Percentiles rank a stretch among this genome's conserved stretches.
phyloP scores from a whole-genome alignment of 1,140 invertebrate species.

The Brachionus asplanchnoidis region DNA sequence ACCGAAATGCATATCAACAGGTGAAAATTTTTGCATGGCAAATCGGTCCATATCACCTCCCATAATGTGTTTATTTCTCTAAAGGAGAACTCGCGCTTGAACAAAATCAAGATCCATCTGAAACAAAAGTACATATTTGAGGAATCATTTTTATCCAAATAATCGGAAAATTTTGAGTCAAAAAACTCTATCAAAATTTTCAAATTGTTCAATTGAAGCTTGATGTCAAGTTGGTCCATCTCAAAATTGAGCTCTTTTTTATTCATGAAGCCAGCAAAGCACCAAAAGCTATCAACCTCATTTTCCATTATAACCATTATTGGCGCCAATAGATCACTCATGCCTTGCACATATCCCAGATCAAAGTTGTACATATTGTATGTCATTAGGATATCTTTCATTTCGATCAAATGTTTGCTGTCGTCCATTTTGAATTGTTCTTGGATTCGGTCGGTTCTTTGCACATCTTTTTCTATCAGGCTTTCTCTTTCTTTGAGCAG shows the following conservation, averaged over 20 bases:
- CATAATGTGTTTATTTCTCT: conserved; percentile 60
- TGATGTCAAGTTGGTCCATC: conserved; percentile 90
- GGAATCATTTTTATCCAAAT: conserved; percentile 74
- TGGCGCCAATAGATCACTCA: conserved; percentile 92
- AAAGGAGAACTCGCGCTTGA: conserved; percentile 65
- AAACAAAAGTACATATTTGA: conserved; percentile 99
- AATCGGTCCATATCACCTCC: conserved; percentile 75
- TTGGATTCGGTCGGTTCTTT: conserved; percentile 84
- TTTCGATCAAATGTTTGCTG: conserved; percentile 75
- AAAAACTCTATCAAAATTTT: conserved; percentile 73
- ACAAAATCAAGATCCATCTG: conserved; percentile 67
- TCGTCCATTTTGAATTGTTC: conserved; percentile 84
- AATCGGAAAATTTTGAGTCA: conserved; percentile 76
- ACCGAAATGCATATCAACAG: conserved; percentile 82
- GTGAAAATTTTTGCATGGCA: conserved; percentile 89
- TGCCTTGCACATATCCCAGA: conserved; percentile 72
- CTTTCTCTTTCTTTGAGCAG: conserved; percentile 83
- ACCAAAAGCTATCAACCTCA: conserved; percentile 96
- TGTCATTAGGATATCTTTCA: conserved; percentile 92
- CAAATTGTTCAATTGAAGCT: conserved; percentile 78
- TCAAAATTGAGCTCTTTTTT: conserved; percentile 91
- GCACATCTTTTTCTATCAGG: conserved; percentile 95
- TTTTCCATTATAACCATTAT: conserved; percentile 77
- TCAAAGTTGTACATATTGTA: conserved; percentile 99
- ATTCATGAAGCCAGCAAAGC: conserved; percentile 97